Percentiles rank a stretch among this genome's conserved stretches.
These are phyloP conservation scores for Rhombomys opimus DNA, from an alignment of 2,113 vertebrate species.

Conservation along the genomic window DNA sequence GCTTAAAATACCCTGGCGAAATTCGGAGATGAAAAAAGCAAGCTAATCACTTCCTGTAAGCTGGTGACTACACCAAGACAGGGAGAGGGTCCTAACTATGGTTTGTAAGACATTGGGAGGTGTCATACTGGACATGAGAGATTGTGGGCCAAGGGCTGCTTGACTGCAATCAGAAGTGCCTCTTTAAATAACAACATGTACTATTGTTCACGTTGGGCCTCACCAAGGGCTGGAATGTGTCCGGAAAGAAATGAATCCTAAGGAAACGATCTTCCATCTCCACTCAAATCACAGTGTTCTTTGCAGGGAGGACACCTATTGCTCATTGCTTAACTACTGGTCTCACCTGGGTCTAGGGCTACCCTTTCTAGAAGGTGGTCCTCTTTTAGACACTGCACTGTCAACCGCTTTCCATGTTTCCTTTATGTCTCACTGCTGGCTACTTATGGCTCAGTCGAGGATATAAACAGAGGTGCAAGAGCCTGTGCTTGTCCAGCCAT, in stretches of 20 bases:
- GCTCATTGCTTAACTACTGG: not conserved
- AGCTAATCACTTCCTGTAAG: not conserved
- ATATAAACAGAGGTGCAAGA: slow-evolving; percentile 64
- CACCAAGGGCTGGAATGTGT: not conserved
- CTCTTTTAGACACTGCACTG: not conserved
- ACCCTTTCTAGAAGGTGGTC: not conserved
- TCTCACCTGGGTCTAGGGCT: not conserved
- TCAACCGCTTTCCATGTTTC: slow-evolving; percentile 6
- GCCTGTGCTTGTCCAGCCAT: slow-evolving; percentile 68
- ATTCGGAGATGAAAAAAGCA: not conserved
- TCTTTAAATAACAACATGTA: not conserved
- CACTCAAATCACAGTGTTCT: not conserved
- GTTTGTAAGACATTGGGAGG: not conserved
- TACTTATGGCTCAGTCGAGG: slow-evolving; percentile 63
- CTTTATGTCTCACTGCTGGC: slow-evolving; percentile 59
- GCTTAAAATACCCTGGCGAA: not conserved
- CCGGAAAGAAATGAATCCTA: not conserved
- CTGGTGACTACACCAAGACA: not conserved
- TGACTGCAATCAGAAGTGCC: slow-evolving; percentile 84
- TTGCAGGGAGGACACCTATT: not conserved
- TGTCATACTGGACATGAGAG: not conserved
- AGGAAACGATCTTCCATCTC: not conserved
- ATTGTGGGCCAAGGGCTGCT: not conserved
- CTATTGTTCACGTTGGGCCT: not conserved
- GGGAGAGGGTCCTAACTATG: not conserved